A percentile compares a stretch with the other conserved stretches of the same genome.
Evolutionary conservation across 2,113 vertebrate species (phyloP).

Genomic region (Labeo catla): DNA sequence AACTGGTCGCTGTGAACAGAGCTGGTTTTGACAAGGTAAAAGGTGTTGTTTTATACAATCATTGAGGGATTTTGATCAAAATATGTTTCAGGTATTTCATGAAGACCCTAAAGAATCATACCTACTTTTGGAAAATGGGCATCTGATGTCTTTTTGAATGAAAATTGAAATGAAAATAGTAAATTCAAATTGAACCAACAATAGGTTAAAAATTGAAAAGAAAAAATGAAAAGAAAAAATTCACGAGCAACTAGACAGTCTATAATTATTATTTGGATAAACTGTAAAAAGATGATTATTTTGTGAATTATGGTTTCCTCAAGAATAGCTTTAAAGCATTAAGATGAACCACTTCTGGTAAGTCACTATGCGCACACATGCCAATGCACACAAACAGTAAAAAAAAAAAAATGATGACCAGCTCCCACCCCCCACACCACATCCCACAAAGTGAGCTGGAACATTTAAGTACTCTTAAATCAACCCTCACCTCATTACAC

Average conservation of each 20-base stretch:
- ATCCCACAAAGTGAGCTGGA: slow-evolving; percentile 33
- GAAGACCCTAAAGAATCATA: too few species aligned
- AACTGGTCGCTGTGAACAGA: too few species aligned
- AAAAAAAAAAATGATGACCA: slow-evolving; percentile 15
- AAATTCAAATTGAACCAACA: background rate
- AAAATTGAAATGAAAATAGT: too few species aligned
- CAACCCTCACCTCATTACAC: slow-evolving; percentile 61
- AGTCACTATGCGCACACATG: background rate
- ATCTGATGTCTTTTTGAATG: too few species aligned
- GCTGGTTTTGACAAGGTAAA: too few species aligned
- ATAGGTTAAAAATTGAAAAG: background rate
- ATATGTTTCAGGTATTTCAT: too few species aligned
- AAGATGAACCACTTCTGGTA: slow-evolving; percentile 5
- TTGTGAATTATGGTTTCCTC: background rate
- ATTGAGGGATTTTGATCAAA: too few species aligned
- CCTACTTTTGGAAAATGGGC: too few species aligned
- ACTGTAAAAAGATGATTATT: background rate
- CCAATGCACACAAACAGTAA: slow-evolving; percentile 32
- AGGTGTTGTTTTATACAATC: too few species aligned
- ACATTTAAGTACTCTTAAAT: slow-evolving; percentile 36
- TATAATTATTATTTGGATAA: background rate
- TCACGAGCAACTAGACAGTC: background rate
- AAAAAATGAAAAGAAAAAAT: background rate
- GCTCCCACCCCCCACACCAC: slow-evolving; percentile 21
- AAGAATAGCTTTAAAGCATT: background rate